Evolutionary conservation across 2,888 invertebrate species (phyloP).

Genomic region (Oscheius myriophilus): DNA sequence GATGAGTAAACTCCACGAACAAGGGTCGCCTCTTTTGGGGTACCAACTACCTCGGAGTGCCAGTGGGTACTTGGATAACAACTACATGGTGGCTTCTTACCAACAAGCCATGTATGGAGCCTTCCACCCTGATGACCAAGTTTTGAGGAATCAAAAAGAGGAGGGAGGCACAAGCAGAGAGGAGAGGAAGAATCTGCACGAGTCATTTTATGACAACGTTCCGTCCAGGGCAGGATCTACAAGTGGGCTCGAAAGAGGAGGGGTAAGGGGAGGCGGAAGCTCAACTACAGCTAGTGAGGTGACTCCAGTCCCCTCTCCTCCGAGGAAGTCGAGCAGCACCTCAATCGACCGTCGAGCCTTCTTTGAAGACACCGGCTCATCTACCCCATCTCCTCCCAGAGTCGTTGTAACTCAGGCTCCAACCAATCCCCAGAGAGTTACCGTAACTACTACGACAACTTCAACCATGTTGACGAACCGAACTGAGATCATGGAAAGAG

Average conservation of each 20-base stretch:
- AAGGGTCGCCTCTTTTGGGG: conserved; percentile 30
- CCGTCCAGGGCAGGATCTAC: conserved; percentile 25
- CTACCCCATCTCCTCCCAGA: conserved; percentile 32
- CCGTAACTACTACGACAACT: conserved; percentile 16
- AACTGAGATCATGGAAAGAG: conserved; percentile 23
- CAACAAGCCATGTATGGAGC: conserved; percentile 42
- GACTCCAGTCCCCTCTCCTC: conserved; percentile 28
- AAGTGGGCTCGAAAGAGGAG: conserved; percentile 14
- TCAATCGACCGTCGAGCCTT: conserved; percentile 23
- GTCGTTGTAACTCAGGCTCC: neutral
- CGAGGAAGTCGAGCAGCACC: conserved; percentile 18
- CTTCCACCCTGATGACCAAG: conserved; percentile 13
- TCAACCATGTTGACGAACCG: conserved; percentile 17
- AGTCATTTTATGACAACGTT: conserved; percentile 39
- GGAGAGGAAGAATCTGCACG: conserved; percentile 19
- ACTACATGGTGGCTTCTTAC: conserved; percentile 47
- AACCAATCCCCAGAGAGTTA: conserved; percentile 3
- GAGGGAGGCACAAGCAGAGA: conserved; percentile 1
- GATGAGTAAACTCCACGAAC: conserved; percentile 56
- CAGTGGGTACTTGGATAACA: conserved; percentile 57
- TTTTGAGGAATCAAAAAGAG: neutral
- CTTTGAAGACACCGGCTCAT: conserved; percentile 18
- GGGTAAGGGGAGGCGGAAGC: neutral
- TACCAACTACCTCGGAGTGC: conserved; percentile 55
- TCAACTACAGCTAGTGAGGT: neutral